Evolutionary conservation across 1,140 invertebrate genomes (phyloP).

Genomic region (Diorhabda sublineata): DNA sequence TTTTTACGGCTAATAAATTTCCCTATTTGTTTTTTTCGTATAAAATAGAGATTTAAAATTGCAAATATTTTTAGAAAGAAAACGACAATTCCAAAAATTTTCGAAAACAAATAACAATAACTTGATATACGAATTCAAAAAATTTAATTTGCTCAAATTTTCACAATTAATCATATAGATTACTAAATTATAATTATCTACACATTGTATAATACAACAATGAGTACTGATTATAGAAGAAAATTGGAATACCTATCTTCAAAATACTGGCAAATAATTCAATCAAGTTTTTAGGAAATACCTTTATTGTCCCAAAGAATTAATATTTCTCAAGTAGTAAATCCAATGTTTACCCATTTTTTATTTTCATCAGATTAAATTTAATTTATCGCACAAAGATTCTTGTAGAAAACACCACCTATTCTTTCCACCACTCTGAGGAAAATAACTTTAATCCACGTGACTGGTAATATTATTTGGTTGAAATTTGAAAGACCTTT

Average conservation of each 20-base stretch:
- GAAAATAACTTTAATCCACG: neutral
- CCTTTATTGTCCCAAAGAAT: too few species aligned
- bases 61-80: neutral
- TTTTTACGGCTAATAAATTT: too few species aligned
- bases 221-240: neutral
- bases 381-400: neutral
- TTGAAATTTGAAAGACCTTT: neutral
- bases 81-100: neutral
- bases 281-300: too few species aligned
- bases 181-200: neutral
- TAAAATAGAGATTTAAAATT: too few species aligned
- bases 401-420: neutral
- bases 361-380: neutral
- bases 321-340: too few species aligned
- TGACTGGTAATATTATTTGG: slow-evolving; percentile 2
- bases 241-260: neutral
- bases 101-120: neutral
- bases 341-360: too few species aligned
- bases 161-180: neutral
- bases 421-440: neutral
- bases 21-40: too few species aligned
- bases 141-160: neutral
- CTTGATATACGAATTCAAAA: neutral
- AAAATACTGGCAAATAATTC: neutral
- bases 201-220: neutral